Conservation (phyloP, 2,797 vertebrate species). For the Nothura maculosa region DNA sequence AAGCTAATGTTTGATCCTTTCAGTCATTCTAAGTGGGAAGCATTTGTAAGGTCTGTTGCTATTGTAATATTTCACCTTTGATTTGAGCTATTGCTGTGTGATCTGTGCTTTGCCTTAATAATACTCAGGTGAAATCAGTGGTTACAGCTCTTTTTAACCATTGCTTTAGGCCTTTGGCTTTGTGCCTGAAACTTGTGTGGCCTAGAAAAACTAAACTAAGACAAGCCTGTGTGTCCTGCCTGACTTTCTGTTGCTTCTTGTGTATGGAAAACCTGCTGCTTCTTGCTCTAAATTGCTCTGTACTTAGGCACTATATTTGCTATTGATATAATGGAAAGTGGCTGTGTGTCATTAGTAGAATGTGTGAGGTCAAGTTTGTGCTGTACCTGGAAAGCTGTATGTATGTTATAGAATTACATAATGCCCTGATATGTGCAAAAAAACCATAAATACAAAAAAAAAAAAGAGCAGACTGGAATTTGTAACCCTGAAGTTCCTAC, state of each 20-base stretch:
- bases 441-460: background rate
- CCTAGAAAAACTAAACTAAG: background rate
- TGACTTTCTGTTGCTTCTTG: background rate
- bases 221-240: accelerated
- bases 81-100: background rate
- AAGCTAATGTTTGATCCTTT: background rate
- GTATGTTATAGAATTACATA: background rate
- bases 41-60: background rate
- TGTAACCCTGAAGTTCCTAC: accelerated
- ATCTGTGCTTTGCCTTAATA: background rate
- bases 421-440: background rate
- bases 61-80: background rate
- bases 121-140: background rate
- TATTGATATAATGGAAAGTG: accelerated
- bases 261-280: accelerated
- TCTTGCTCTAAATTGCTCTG: accelerated
- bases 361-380: background rate
- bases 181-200: background rate
- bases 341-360: accelerated
- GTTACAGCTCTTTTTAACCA: background rate
- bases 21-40: background rate
- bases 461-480: background rate
- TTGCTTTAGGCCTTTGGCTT: background rate
- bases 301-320: accelerated
- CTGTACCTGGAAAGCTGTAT: accelerated